A percentile compares a stretch with the other conserved stretches of the same genome.
Evolutionary conservation across 2,113 vertebrate species (phyloP).

Genomic region (Clupea harengus): DNA sequence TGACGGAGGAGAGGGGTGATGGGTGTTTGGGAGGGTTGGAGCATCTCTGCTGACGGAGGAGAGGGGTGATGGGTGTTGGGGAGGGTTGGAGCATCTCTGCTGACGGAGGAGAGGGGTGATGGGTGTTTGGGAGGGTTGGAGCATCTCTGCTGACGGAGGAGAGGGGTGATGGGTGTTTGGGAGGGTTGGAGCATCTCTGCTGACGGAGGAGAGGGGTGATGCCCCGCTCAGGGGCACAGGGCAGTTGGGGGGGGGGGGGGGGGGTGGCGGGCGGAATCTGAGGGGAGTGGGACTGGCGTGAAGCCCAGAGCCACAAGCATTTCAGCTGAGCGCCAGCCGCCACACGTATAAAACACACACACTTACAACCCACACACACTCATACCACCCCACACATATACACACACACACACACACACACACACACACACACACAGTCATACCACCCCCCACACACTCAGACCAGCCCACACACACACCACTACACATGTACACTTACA

Average conservation of each 20-base stretch:
- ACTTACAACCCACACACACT: not conserved
- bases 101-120: too few relatives aligned
- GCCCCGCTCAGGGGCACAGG: not conserved
- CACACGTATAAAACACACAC: not conserved
- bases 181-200: too few relatives aligned
- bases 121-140: too few relatives aligned
- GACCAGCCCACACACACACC: not conserved
- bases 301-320: not conserved
- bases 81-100: too few relatives aligned
- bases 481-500: not conserved
- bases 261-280: not conserved
- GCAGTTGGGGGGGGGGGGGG: not conserved
- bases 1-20: not conserved
- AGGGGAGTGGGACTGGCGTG: not conserved
- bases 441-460: not conserved
- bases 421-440: not conserved
- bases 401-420: not conserved
- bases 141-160: too few relatives aligned
- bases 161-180: too few relatives aligned
- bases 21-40: too few relatives aligned
- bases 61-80: not conserved
- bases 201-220: too few relatives aligned
- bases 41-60: too few relatives aligned
- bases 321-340: not conserved
- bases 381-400: slow-evolving; percentile 9